Base-by-base conservation (phyloP, 2,888 invertebrate species). In the Habrosyne pyritoides region DNA sequence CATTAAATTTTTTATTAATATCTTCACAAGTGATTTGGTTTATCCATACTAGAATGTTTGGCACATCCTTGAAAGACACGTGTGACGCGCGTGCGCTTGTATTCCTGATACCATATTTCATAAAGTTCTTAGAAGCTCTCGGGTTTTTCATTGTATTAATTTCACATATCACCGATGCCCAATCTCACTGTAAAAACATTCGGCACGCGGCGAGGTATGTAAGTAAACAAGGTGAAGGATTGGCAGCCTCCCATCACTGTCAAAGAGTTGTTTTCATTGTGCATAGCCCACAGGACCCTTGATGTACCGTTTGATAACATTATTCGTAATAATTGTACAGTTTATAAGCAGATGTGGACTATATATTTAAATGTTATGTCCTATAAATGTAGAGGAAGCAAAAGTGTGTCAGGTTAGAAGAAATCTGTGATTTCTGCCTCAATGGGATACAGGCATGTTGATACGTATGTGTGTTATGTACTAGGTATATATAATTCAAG, bases 251-350 rank as follows among this genome's bases (percentile, higher is more conserved):
- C 50, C 58, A 60, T 55, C 50, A 61, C 53, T 60, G 62, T 57
- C 51, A 64, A 61, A 64, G 67, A 62, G 64, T 61, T 68, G 68
- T 68, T 68, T 57, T 63, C 63, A 66, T 55, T 66, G 64, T 54
- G 63, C 61, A 61, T 64, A 61, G 42, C 64, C 61, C 59, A 52
- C 5, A 21, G 50, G 18, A 4, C 8, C 3, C 18, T 18, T 10
- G 26, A 21, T 28, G 21, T 21, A 2, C 6, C 14, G 5, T 18
- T 10, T 21, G 50, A 50, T 28, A 50, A 14, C 24, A 18, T 47
- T 47, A 47, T 24, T 47, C 7, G 10, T 21, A 24, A 21, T 22
- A 22, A 33, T n/a, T 1, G 2, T 12, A 6, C 21, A 24, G n/a
- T 22, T 22, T 22, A 10, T 24, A 7, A 5, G 7, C 24, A 47